Evolutionary conservation across 2,888 invertebrate species (phyloP), one percentile per base, ranked within the genome.

Genomic region (Apeira syringaria): DNA sequence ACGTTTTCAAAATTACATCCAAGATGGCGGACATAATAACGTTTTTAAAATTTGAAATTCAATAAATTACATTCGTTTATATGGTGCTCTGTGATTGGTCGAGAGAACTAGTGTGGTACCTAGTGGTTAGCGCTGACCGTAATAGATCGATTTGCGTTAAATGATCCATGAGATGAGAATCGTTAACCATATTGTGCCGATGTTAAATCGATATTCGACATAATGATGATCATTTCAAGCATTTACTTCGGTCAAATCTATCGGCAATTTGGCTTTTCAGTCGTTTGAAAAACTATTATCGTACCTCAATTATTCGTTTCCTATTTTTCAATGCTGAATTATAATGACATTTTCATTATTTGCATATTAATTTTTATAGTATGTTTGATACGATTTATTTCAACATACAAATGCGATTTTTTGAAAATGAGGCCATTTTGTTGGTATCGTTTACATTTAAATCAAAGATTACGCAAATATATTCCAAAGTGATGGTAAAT

Each of bases 141-240:
- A 81, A 82, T 82, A 79, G 79, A 82, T 80, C 83, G 83, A 86
- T 87, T 86, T 83, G 84, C 76, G 80, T 87, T 86, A 83, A 86
- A 87, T 84, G 80, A 66, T 64, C 79, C 84, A 68, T 85, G 80
- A 74, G 82, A 85, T 85, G 83, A 82, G 81, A 76, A 74, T 74
- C 68, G 72, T 59, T 78, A 85, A 81, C 73, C 69, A 78, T 71
- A 71, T 70, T 64, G 68, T 66, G 56, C 67, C 68, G 71, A 77
- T 74, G 71, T 59, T 68, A 69, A 72, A 69, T 68, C 56, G 59
- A 67, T 60, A 64, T 68, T 61, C 49, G 47, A 62, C 53, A 55
- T 71, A 66, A 65, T 66, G 57, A 60, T 52, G 45, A 36, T 63
- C 66, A 58, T 69, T 67, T 67, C 63, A 59, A 53, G 40, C 65